Evolutionary conservation across 30 jellyfish, hydroid and myxozoan genomes (phyloP).

Genomic region (Chrysaora quinquecirrha): DNA sequence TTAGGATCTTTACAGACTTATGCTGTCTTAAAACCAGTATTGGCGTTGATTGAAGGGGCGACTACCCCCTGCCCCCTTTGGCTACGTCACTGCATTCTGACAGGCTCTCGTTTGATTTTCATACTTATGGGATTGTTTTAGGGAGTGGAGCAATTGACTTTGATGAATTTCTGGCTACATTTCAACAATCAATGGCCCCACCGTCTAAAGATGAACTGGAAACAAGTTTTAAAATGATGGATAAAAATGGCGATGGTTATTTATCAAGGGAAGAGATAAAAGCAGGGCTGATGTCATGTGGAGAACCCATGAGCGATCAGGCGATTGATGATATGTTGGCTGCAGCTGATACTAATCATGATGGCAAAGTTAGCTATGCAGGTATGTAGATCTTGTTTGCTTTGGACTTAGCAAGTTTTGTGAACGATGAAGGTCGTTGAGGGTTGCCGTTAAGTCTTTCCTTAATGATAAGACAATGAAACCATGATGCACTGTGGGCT

Average conservation of each 20-base stretch:
- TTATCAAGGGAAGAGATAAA: conserved; percentile 62
- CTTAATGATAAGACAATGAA: too few relatives aligned
- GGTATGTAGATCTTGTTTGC: conserved; percentile 19
- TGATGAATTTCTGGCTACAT: conserved; percentile 54
- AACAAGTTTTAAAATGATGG: conserved; percentile 53
- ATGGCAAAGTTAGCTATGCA: conserved; percentile 70
- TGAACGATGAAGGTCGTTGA: too few relatives aligned
- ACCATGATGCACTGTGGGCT: too few relatives aligned
- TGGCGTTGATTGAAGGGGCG: too few relatives aligned
- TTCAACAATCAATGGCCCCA: conserved; percentile 18
- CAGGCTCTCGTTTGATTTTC: too few relatives aligned
- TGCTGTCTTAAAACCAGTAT: too few relatives aligned
- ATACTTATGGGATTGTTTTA: too few relatives aligned
- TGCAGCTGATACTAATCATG: conserved; percentile 61
- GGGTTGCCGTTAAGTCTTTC: too few relatives aligned
- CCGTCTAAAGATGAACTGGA: conserved; percentile 62
- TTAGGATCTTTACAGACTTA: too few relatives aligned
- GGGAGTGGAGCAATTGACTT: conserved; percentile 74
- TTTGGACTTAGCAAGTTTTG: neutral
- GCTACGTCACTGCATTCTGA: too few relatives aligned
- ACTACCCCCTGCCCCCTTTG: too few relatives aligned
- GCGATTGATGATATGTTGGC: conserved; percentile 60
- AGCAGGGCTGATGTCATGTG: conserved; percentile 49
- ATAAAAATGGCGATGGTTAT: conserved; percentile 73
- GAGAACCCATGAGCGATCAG: conserved; percentile 66